These are phyloP conservation scores for Mastigias papua DNA, from an alignment of 30 jellyfish, hydroid and myxozoan genomes.

Conservation along the genomic window DNA sequence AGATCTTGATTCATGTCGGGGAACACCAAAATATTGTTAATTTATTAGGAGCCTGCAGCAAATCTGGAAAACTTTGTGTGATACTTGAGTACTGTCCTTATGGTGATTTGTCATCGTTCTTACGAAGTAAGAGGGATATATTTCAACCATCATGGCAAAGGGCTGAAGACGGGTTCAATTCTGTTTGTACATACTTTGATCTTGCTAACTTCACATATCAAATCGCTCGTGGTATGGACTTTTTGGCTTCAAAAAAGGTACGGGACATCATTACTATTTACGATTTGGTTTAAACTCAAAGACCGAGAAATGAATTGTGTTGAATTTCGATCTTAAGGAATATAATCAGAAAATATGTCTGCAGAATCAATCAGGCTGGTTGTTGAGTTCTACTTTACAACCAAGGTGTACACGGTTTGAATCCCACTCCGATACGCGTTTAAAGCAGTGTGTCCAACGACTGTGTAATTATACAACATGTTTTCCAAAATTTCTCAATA, in stretches of 20 bases:
- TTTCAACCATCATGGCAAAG: constrained; percentile 83
- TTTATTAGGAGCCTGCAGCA: constrained; percentile 95
- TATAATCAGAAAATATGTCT: too few species aligned
- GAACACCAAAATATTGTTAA: constrained; percentile 90
- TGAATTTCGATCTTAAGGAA: too few species aligned
- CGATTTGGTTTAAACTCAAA: too few species aligned
- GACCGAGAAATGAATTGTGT: too few species aligned
- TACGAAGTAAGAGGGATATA: constrained; percentile 73
- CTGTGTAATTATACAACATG: too few species aligned
- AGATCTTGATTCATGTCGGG: constrained; percentile 92
- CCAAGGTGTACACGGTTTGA: too few species aligned
- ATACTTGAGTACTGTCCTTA: constrained; percentile 91
- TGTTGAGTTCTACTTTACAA: too few species aligned
- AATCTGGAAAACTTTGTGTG: constrained; percentile 82
- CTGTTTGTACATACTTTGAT: constrained; percentile 67
- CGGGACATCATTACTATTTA: too few species aligned
- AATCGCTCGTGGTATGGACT: constrained; percentile 95
- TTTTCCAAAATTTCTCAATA: too few species aligned
- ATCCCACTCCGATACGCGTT: too few species aligned
- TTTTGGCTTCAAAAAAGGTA: constrained; percentile 92
- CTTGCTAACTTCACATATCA: constrained; percentile 76
- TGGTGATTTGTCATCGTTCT: constrained; percentile 85
- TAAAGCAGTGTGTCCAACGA: too few species aligned
- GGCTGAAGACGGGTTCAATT: constrained; percentile 36
- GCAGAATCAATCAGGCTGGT: too few species aligned